Evolutionary conservation across 2,113 vertebrate species (phyloP), one percentile per base, ranked within the genome.

Genomic region (Dipodomys merriami): DNA sequence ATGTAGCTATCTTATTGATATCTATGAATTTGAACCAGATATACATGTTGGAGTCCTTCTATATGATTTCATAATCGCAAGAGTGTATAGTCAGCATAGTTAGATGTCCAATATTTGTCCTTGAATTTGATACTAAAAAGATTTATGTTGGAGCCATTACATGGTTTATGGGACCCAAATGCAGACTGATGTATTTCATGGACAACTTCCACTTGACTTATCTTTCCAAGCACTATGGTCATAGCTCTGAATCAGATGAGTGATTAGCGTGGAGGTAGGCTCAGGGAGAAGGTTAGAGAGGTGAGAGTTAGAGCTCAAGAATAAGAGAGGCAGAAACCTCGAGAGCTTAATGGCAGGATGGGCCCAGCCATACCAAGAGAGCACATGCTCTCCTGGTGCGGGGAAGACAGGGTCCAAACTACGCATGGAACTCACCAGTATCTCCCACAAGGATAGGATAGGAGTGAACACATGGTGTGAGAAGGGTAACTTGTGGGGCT

Each of bases 391-490:
- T 0, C 57, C 35, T 11, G n/a, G 46, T 46, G 2, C 82, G 30
- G 6, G 6, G 11, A 33, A 0, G 7, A 2, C 20, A 88, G 22
- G 2, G 1, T 23, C 97, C 6, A 1, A 22, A 9, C 23, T 22
- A 46, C 6, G 18, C 22, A 2, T 16, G 22, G 15, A 7, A 94
- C 97, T 97, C 96, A 98, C 98, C 98, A 85, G 97, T 96, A 86
- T 95, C 97, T 83, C 97, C 98, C 39, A 98, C 92, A 9, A 98
- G 88, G 57, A 97, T 1, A 98, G 8, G 83, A 99, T 46, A 98
- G 95, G 33, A 99, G 96, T 19, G 94, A 60, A 88, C 97, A 97
- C 98, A 98, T 98, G 69, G 9, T 88, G 13, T 20, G 30, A 20
- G 69, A 80, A 35, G 35, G 72, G 53, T 46, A 16, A 2, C 2